Evolutionary conservation across 2,113 vertebrate species (phyloP), one percentile per base, ranked within the genome.

Genomic region (Mustelus asterias): DNA sequence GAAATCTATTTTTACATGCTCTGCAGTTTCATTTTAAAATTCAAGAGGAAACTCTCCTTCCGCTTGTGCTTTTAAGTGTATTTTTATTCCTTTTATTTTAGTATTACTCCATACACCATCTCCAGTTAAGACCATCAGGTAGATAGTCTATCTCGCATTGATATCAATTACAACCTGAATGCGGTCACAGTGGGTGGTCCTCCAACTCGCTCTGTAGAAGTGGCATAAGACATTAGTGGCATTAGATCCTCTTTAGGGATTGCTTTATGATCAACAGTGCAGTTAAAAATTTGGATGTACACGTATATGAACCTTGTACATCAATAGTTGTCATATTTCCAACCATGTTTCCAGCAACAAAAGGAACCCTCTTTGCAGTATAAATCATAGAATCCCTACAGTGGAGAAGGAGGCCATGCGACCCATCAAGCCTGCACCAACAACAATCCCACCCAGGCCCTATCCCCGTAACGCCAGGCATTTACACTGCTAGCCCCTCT

Each of bases 1-100:
- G 88, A 92, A 92, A 92, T 92, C 24, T 63, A 92, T 92, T 60
- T 83, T 92, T n/a, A 18, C 18, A 63, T 29, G 26, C 88, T 92
- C 58, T n/a, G 33, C 14, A 60, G 29, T 20, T 65, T 92, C 26
- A 37, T 65, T 93, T 65, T 93, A 41, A 65, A 93, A 37, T n/a
- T 67, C 58, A 22, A 60, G 18, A 18, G 16, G 16, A 83, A 41
- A 44, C 80, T 41, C 80, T 83, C 80, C 16, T 37, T 63, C 18
- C 63, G 16, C 18, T 67, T 67, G 33, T 93, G 60, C 16, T 93
- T 37, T 65, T 67, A 65, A 37, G 63, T 65, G 89, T 37, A 37
- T 65, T 67, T 65, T n/a, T 37, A 63, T 65, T 18, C 60, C 63
- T 63, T 18, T 22, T 93, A 11, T 33, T 65, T 63, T 37, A 7